Evolutionary conservation across 2,888 invertebrate species (phyloP).

Genomic region (Pristionchus fissidentatus): DNA sequence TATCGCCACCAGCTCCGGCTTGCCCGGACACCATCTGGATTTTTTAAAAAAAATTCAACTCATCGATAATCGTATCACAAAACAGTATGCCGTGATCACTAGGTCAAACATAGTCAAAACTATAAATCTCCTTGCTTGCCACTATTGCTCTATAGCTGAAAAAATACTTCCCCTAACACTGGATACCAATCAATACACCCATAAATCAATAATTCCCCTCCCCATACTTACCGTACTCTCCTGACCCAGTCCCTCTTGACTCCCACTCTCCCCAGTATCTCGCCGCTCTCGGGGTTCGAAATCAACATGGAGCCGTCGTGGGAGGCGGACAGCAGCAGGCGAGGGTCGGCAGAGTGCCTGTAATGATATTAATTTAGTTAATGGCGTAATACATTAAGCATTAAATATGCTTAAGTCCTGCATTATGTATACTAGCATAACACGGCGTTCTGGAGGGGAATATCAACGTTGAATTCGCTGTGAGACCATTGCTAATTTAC

Average conservation of each 20-base stretch:
- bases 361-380: neutral
- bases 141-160: neutral
- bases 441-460: no score
- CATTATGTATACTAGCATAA: no score
- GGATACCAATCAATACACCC: neutral
- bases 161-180: neutral
- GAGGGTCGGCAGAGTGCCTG: slow-evolving; percentile 54
- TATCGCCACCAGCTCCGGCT: slow-evolving; percentile 55
- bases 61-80: no score
- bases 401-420: neutral
- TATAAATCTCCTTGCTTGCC: no score
- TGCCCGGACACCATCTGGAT: slow-evolving; percentile 52
- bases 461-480: no score
- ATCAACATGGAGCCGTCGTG: slow-evolving; percentile 56
- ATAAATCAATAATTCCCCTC: neutral
- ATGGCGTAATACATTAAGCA: neutral
- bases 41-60: neutral
- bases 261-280: slow-evolving; percentile 54
- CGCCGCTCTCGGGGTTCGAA: slow-evolving; percentile 55
- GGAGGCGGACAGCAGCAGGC: slow-evolving; percentile 55
- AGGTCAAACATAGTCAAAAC: no score
- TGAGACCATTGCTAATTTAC: no score
- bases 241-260: slow-evolving; percentile 55
- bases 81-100: no score
- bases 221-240: slow-evolving; percentile 43